Base-by-base conservation (phyloP, 2,113 vertebrate genomes). In the Pyrgilauda ruficollis region DNA sequence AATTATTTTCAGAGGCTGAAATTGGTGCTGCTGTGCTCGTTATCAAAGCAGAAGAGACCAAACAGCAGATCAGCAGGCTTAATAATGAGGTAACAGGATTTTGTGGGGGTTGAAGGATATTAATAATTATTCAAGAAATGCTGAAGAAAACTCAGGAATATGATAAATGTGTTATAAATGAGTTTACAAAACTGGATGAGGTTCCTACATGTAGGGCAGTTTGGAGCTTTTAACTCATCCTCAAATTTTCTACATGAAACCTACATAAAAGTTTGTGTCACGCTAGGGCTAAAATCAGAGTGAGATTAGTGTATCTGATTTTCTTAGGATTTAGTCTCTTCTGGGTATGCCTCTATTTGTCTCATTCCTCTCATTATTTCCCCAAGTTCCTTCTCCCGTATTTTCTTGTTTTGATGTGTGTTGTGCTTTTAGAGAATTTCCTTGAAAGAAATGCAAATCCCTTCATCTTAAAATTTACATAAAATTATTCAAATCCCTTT, bases 41-140 rank as follows among this genome's bases (percentile, higher is more conserved):
- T 86, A 98, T 98, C 93, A 98, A 98, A 95, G 98, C 98, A 85
- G 98, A 98, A 96, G 98, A 98, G 94, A 98, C 98, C 28, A 98
- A 97, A 91, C 98, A 98, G 89, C 98, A 98, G 85, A 98, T 98
- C 87, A 98, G 61, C 91, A 97, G 87, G 59, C 98, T 98, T 84
- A 98, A 98, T 90, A 97, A 97, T 28, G 98, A 98, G 98, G 98
- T 98, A 98, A 77, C 5, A 15, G 69, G 16, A 21, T 58, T 76
- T 80, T 61, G 27, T 35, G 43, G 43, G 35, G 8, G 7, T 35
- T 68, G 11, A 27, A 76, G 7, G 5, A n/a, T 76, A 58, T 90
- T 93, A 72, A 31, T 26, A 67, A 23, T 46, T 19, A 50, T 63
- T 70, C 23, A 68, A 90, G 15, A 5, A 93, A 85, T 66, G 27